phyloP scores from a whole-genome alignment of 2,797 vertebrate species.

The Epinephelus awoara region DNA sequence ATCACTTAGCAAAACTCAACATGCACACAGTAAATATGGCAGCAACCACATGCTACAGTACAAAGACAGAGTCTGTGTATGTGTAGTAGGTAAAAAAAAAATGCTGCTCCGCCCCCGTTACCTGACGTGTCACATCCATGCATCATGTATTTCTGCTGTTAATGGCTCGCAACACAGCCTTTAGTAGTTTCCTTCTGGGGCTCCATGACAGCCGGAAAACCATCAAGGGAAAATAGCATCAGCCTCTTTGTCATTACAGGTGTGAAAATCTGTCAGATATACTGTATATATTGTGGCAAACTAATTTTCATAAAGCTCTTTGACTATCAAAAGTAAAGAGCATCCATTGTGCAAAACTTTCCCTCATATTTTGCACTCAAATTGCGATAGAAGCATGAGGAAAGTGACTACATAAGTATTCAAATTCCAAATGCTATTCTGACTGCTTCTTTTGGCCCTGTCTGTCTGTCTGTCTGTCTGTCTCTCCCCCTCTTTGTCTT shows the following conservation, averaged over 20 bases:
- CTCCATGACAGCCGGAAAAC: neutral
- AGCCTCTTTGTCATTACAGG: neutral
- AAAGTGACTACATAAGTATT: neutral
- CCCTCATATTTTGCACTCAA: neutral
- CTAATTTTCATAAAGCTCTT: neutral
- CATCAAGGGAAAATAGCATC: neutral
- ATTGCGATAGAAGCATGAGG: neutral
- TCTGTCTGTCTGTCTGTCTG: neutral
- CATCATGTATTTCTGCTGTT: neutral
- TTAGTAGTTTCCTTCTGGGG: slow-evolving; percentile 20
- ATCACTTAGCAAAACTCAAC: too few relatives aligned
- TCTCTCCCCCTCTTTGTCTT: neutral
- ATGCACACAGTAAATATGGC: too few relatives aligned
- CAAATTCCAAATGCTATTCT: neutral
- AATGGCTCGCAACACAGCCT: slow-evolving; percentile 10
- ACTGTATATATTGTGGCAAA: neutral
- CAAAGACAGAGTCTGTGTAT: too few relatives aligned
- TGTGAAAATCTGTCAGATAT: neutral
- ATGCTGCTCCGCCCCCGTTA: too few relatives aligned
- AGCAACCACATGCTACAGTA: too few relatives aligned
- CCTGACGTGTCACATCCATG: too few relatives aligned
- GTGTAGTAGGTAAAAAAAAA: too few relatives aligned
- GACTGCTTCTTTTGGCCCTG: slow-evolving; percentile 5
- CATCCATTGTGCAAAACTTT: neutral
- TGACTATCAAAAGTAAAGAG: neutral